A percentile compares a stretch with the other conserved stretches of the same genome.
Conservation (phyloP, 2,888 invertebrate species). For the Isotomurus palustris region DNA sequence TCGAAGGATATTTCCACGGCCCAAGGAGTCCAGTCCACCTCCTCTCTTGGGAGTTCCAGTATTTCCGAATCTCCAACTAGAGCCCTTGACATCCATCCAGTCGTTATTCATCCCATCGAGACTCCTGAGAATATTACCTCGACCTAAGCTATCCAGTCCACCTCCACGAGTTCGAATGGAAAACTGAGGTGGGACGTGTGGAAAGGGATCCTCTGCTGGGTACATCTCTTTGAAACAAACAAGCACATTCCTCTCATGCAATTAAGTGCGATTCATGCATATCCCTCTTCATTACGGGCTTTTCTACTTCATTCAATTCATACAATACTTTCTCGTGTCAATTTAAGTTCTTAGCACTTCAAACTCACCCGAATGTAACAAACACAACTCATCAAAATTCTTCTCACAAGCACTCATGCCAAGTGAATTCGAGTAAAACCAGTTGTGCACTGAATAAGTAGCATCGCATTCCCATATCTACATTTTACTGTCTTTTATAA, state of each 20-base stretch:
- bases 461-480: too few relatives aligned
- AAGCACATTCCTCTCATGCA: neutral
- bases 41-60: conserved; percentile 47
- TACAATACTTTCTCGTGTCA: too few relatives aligned
- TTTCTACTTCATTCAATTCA: too few relatives aligned
- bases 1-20: conserved; percentile 53
- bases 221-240: neutral
- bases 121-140: conserved; percentile 51
- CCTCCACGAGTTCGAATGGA: conserved; percentile 48
- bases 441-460: too few relatives aligned
- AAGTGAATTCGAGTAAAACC: too few relatives aligned
- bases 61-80: conserved; percentile 40
- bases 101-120: conserved; percentile 30
- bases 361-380: too few relatives aligned
- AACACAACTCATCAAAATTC: too few relatives aligned
- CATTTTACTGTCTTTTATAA: too few relatives aligned
- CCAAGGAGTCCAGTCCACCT: conserved; percentile 51
- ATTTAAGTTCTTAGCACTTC: too few relatives aligned
- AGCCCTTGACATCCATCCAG: conserved; percentile 37
- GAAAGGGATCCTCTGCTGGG: neutral
- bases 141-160: conserved; percentile 52
- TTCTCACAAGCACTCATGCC: too few relatives aligned
- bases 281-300: too few relatives aligned
- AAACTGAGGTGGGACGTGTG: neutral
- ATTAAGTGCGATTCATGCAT: neutral